Base-by-base conservation (phyloP, 2,888 invertebrate species). In the Anthophora plumipes region DNA sequence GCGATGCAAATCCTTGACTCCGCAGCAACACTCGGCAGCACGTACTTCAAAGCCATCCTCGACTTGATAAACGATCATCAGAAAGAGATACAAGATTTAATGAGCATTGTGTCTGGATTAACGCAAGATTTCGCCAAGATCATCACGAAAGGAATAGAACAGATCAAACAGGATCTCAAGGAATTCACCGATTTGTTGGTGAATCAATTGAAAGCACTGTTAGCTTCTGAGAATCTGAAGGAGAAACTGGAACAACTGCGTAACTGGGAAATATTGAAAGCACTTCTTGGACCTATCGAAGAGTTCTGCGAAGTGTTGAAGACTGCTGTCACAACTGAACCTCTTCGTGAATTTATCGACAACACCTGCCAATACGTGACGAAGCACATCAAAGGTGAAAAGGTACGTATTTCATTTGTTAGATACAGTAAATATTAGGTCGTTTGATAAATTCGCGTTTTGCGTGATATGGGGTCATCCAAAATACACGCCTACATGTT, bases 51-150 rank as follows among this genome's bases (percentile, higher is more conserved):
- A 17, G 93, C 95, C 50, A 84, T 95, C 54, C 90, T 94, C 0
- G 94, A 95, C 86, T 93, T 96, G 90, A 92, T 96, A 71, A 96
- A 96, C 85, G 94, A 95, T 74, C 95, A 96, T 91, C 95, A 96
- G 92, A 95, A 95, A 17, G 96, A 96, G 87, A 93, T 96, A 1
- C 95, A 96, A 80, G 95, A 96, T 84, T 89, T 96, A 5, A 94
- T 95, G 59, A 94, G 94, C 69, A 92, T 94, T 0, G 87, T 90
- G 0, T 91, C 94, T 11, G 94, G 95, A 66, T 57, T 95, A 0
- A 77, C 88, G 2, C 91, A 92, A 83, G 94, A 94, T 64, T 63
- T 93, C 22, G 93, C 91, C 0, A 92, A 93, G 72, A 89, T 93
- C 52, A 22, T 93, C 39, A 86, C 90, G 55, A 92, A 93, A 74